Percentiles rank a stretch among this genome's conserved stretches.
These are phyloP conservation scores for Oligia latruncula DNA, from an alignment of 2,888 invertebrate species.

Conservation along the genomic window DNA sequence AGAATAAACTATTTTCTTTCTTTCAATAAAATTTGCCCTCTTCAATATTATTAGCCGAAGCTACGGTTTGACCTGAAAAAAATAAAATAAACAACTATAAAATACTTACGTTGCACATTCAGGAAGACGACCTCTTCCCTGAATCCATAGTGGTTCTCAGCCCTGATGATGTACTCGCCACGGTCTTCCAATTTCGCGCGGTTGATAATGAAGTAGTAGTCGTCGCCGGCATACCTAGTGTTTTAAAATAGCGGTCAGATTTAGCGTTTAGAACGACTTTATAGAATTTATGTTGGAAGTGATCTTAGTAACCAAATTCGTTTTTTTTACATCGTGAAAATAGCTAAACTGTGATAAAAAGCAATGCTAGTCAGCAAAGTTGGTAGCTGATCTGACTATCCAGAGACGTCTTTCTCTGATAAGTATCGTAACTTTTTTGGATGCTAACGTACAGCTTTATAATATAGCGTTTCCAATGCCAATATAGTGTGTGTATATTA, in stretches of 20 bases:
- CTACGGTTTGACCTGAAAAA: neutral
- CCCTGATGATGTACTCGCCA: conserved; percentile 98
- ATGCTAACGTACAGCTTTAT: neutral
- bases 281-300: neutral
- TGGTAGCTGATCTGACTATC: neutral
- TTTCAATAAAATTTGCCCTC: no score
- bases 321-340: no score
- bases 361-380: neutral
- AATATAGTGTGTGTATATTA: neutral
- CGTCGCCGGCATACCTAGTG: conserved; percentile 96
- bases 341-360: no score
- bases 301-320: neutral
- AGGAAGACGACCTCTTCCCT: conserved; percentile 99
- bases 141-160: conserved; percentile 98
- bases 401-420: neutral
- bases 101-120: conserved; percentile 97
- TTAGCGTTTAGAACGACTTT: neutral
- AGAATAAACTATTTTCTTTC: no score
- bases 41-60: neutral
- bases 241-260: neutral
- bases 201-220: conserved; percentile 99
- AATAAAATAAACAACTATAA: neutral
- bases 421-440: neutral
- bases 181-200: conserved; percentile 98
- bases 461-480: neutral